Percentiles rank a stretch among this genome's conserved stretches.
Conservation (phyloP, 2,113 vertebrate species). For the Sander vitreus region DNA sequence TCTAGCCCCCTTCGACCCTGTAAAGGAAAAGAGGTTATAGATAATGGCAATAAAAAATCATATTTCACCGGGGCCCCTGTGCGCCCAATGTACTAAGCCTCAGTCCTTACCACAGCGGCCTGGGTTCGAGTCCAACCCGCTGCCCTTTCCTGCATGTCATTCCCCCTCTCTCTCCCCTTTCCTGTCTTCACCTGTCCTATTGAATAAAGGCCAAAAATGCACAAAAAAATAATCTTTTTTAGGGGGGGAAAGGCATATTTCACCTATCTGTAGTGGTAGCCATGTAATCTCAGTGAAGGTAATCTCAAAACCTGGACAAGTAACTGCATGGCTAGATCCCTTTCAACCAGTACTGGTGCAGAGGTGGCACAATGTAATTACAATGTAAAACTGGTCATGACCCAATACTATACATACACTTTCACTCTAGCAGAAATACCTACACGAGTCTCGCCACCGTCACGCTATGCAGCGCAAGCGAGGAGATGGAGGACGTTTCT, state of each 20-base stretch:
- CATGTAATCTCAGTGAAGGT: background rate
- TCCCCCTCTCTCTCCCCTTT: too few relatives aligned
- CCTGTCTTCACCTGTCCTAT: too few relatives aligned
- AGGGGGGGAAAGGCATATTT: too few relatives aligned
- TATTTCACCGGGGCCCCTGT: too few relatives aligned
- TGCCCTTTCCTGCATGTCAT: too few relatives aligned
- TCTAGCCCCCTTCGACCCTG: background rate
- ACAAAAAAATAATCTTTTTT: too few relatives aligned
- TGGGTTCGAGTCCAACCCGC: too few relatives aligned
- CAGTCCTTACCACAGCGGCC: too few relatives aligned
- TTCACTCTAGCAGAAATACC: slow-evolving; percentile 90
- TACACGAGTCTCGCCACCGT: slow-evolving; percentile 96
- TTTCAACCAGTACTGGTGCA: background rate
- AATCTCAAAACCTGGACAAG: background rate
- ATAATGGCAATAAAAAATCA: too few relatives aligned
- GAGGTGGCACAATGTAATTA: background rate
- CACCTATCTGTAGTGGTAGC: background rate
- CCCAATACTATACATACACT: background rate
- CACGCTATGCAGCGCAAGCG: slow-evolving; percentile 98
- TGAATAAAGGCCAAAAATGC: too few relatives aligned
- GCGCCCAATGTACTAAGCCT: too few relatives aligned
- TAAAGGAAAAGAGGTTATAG: too few relatives aligned
- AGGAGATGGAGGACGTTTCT: slow-evolving; percentile 96
- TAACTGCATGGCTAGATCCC: background rate
- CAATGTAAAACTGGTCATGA: background rate